phyloP scores from a whole-genome alignment of 1,140 invertebrate species.

The Aphelenchoides besseyi region DNA sequence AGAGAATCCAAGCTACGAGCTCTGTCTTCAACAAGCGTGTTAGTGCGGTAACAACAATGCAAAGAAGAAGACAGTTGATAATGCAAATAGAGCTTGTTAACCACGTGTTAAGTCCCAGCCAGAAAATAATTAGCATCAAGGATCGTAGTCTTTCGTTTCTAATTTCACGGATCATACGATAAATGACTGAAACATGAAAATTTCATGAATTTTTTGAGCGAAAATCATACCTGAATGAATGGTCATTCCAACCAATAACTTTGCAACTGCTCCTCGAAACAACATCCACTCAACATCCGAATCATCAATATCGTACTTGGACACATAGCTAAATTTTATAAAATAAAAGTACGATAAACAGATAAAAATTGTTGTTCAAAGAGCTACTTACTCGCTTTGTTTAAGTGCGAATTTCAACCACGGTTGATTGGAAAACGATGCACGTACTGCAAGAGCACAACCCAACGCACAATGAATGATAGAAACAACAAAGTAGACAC shows the following conservation, averaged over 20 bases:
- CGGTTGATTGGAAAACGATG: slow-evolving; percentile 21
- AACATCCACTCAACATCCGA: slow-evolving; percentile 50
- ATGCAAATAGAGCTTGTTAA: slow-evolving; percentile 30
- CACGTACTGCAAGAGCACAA: slow-evolving; percentile 24
- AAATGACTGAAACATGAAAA: slow-evolving; percentile 39
- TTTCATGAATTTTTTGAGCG: slow-evolving; percentile 3
- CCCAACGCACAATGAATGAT: slow-evolving; percentile 42
- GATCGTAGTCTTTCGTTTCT: slow-evolving; percentile 9
- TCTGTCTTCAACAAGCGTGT: slow-evolving; percentile 28
- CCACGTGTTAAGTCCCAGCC: slow-evolving; percentile 37
- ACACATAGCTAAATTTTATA: slow-evolving; percentile 31
- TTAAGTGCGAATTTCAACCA: slow-evolving; percentile 42
- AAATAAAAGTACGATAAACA: slow-evolving; percentile 12
- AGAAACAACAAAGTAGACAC: slow-evolving; percentile 38
- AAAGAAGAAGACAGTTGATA: not conserved
- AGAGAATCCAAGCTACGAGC: slow-evolving; percentile 38
- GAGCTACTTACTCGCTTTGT: slow-evolving; percentile 42
- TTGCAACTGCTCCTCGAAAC: slow-evolving; percentile 30
- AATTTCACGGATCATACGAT: slow-evolving; percentile 21
- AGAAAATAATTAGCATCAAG: slow-evolving; percentile 37
- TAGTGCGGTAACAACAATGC: slow-evolving; percentile 23
- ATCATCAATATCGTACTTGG: slow-evolving; percentile 38
- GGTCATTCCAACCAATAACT: slow-evolving; percentile 19
- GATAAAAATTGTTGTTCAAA: no score
- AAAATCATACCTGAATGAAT: slow-evolving; percentile 39